Conservation (phyloP, 2,797 vertebrate species). For the Meda fulgida region DNA sequence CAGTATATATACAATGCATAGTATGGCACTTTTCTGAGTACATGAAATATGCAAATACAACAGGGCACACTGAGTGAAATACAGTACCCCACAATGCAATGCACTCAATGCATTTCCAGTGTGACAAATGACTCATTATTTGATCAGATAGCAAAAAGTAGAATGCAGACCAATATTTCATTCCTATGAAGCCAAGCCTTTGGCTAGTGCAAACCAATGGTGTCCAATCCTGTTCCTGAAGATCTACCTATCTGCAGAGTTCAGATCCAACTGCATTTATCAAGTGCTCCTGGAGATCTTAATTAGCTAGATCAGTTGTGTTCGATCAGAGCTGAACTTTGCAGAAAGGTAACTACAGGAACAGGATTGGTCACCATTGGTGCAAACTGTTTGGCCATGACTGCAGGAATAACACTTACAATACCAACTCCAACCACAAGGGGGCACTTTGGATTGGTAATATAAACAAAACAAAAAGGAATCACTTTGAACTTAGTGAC, state of each 20-base stretch:
- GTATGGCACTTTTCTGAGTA: neutral
- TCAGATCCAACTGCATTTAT: neutral
- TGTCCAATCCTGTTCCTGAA: neutral
- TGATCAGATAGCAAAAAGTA: neutral
- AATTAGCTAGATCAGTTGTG: neutral
- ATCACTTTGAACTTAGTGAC: neutral
- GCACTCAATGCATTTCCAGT: neutral
- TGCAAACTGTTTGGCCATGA: neutral
- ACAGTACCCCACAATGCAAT: neutral
- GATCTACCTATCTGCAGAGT: neutral
- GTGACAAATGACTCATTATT: neutral
- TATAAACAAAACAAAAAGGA: neutral
- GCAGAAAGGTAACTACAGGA: neutral
- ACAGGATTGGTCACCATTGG: neutral
- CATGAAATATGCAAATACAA: neutral
- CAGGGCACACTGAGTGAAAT: neutral
- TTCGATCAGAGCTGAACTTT: neutral
- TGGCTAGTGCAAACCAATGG: neutral
- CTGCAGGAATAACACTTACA: neutral
- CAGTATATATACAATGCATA: neutral
- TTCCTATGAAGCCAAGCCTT: neutral
- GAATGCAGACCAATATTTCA: neutral
- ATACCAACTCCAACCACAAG: conserved; percentile 17
- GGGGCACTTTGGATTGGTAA: neutral
- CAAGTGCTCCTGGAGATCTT: neutral